Conservation (phyloP, 2,797 vertebrate species). For the Pangasius mekongensis region DNA sequence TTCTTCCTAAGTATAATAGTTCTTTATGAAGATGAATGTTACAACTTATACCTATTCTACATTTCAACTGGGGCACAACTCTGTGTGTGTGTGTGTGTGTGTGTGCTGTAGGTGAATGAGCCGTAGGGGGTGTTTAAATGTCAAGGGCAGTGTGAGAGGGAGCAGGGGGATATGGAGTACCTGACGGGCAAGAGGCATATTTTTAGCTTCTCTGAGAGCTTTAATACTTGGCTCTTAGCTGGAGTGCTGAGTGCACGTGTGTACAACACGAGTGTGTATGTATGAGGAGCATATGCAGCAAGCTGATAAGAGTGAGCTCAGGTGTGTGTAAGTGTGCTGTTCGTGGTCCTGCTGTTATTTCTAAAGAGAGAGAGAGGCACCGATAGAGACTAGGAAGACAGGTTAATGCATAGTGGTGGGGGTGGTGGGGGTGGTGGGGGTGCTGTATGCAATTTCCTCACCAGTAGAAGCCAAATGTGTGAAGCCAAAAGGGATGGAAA, state of each 20-base stretch:
- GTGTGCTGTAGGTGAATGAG: constrained; percentile 24
- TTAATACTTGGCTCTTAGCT: constrained; percentile 34
- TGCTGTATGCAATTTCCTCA: not conserved
- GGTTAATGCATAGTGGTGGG: not conserved
- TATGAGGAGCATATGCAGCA: constrained; percentile 76
- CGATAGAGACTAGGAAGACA: constrained; percentile 3
- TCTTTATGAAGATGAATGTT: constrained; percentile 3
- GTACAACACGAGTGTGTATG: constrained; percentile 52
- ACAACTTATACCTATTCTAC: not conserved
- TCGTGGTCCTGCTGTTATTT: constrained; percentile 63
- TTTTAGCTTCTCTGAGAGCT: constrained; percentile 49
- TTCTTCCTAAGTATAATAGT: not conserved
- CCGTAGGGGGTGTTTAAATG: constrained; percentile 45
- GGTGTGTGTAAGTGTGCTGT: constrained; percentile 29
- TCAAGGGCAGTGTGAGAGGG: constrained; percentile 48
- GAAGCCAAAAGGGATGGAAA: not conserved
- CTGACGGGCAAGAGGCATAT: constrained; percentile 46
- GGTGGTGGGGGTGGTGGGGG: not conserved
- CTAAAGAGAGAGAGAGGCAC: constrained; percentile 55
- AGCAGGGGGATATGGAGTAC: constrained; percentile 17
- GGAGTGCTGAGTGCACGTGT: constrained; percentile 34
- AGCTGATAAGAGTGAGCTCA: constrained; percentile 73
- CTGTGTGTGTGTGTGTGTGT: not conserved
- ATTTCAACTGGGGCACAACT: constrained; percentile 17
- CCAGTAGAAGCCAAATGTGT: not conserved